Evolutionary conservation across 2,113 vertebrate species (phyloP).

Genomic region (Phyllopteryx taeniolatus): DNA sequence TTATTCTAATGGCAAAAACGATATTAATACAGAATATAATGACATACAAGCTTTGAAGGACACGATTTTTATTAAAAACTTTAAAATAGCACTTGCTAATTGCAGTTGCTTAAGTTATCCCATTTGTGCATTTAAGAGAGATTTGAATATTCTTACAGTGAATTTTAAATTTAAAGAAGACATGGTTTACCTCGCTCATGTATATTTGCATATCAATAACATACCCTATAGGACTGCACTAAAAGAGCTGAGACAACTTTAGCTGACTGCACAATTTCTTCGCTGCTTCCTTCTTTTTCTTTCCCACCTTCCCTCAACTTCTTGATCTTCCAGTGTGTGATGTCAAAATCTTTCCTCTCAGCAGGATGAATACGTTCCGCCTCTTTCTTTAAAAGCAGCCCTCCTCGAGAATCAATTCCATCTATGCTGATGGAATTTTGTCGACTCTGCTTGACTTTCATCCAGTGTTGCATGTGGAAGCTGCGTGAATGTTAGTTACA

Average conservation of each 20-base stretch:
- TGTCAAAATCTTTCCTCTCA: conserved; percentile 26
- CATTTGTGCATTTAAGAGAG: background rate
- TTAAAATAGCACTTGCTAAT: background rate
- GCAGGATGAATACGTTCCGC: conserved; percentile 20
- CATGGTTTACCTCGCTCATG: background rate
- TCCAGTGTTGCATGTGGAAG: conserved; percentile 6
- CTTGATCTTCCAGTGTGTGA: conserved; percentile 9
- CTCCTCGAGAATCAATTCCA: conserved; percentile 13
- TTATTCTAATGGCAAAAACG: background rate
- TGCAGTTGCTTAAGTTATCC: background rate
- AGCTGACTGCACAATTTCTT: conserved; percentile 4
- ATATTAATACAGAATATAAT: background rate
- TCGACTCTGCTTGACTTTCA: conserved; percentile 3
- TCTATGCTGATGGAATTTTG: conserved; percentile 30
- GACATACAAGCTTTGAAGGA: background rate
- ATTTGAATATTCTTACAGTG: background rate
- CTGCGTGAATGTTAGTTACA: background rate
- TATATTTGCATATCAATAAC: background rate
- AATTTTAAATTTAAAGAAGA: background rate
- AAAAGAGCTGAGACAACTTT: background rate
- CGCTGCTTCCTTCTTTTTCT: background rate
- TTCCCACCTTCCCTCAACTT: conserved; percentile 7
- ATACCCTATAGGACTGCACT: background rate
- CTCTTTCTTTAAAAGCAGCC: conserved; percentile 7
- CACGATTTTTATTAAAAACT: background rate